Evolutionary conservation across 2,113 vertebrate species (phyloP).

Genomic region (Bostrychus sinensis): DNA sequence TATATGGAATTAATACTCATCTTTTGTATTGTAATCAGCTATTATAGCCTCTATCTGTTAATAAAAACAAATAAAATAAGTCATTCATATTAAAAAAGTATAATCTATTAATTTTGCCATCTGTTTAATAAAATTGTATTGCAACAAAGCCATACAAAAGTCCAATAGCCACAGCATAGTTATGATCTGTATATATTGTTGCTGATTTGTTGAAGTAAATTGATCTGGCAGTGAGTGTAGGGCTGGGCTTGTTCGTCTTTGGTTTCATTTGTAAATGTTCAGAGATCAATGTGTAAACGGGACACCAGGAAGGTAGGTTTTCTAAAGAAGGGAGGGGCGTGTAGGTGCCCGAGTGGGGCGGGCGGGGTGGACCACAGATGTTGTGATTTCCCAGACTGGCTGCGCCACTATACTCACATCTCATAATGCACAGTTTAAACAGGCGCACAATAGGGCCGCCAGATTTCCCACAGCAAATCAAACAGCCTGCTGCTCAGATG

Average conservation of each 20-base stretch:
- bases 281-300: conserved; percentile 10
- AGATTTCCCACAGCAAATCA: conserved; percentile 69
- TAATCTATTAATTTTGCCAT: no score
- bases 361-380: conserved; percentile 34
- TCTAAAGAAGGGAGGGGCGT: neutral
- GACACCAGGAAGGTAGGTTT: conserved; percentile 9
- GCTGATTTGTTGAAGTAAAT: conserved; percentile 3
- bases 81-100: no score
- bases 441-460: conserved; percentile 69
- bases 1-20: no score
- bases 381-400: conserved; percentile 68
- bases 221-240: neutral
- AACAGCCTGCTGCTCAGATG: conserved; percentile 52
- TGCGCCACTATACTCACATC: conserved; percentile 53
- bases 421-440: conserved; percentile 69
- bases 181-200: neutral
- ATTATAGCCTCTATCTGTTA: no score
- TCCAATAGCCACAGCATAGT: neutral
- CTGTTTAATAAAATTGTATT: no score
- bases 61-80: no score
- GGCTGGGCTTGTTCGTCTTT: neutral
- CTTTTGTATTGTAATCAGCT: no score
- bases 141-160: no score
- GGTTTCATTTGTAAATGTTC: conserved; percentile 9
- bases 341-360: conserved; percentile 6